phyloP scores from a whole-genome alignment of 2,888 invertebrate genomes.

The Gibbula magus region DNA sequence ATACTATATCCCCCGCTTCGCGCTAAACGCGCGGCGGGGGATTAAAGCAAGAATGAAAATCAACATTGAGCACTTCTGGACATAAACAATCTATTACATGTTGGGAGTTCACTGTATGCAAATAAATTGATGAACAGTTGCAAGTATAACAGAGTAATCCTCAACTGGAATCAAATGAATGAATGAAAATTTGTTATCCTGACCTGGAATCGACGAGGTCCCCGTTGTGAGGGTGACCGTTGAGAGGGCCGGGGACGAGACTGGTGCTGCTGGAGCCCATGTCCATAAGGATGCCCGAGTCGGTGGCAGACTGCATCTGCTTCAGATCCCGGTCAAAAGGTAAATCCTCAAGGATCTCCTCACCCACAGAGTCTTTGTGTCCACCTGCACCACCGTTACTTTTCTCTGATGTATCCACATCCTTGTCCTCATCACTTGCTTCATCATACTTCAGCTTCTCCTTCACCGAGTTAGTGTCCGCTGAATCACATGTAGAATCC shows the following conservation, averaged over 20 bases:
- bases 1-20: no score
- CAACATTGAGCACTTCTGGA: no score
- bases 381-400: neutral
- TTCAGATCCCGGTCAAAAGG: neutral
- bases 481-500: neutral
- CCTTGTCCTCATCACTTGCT: constrained; percentile 38
- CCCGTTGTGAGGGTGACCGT: constrained; percentile 21
- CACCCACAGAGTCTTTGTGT: constrained; percentile 19
- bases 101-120: no score
- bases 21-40: no score
- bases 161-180: no score
- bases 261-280: constrained; percentile 26
- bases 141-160: no score
- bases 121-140: no score
- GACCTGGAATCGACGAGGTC: constrained; percentile 31
- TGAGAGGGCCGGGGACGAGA: constrained; percentile 19
- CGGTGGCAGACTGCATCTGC: constrained; percentile 12
- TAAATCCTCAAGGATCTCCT: neutral
- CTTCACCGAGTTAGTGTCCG: constrained; percentile 6
- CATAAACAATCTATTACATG: no score
- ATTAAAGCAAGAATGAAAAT: no score
- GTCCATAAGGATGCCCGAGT: constrained; percentile 28
- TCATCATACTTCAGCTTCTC: constrained; percentile 33
- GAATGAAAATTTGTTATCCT: neutral
- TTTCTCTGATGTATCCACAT: constrained; percentile 37